A percentile compares a stretch with the other conserved stretches of the same genome.
Conservation (phyloP, 2,888 invertebrate genomes). For the Drosophila anceps region DNA sequence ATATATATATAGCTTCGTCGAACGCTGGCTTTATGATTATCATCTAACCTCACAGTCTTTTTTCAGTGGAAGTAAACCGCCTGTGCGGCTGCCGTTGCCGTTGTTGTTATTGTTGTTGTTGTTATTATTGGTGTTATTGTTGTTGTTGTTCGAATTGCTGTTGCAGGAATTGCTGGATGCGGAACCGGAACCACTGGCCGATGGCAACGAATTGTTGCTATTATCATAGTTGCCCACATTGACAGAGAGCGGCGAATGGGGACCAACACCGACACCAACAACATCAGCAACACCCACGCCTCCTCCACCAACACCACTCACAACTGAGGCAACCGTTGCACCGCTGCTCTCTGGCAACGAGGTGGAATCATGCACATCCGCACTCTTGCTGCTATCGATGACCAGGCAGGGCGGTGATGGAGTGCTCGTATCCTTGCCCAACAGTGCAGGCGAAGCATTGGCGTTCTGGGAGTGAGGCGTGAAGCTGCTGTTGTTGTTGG, state of each 20-base stretch:
- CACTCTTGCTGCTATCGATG: conserved; percentile 80
- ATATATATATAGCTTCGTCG: conserved; percentile 23
- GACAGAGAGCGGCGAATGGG: conserved; percentile 65
- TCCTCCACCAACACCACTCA: conserved; percentile 29
- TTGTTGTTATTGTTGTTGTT: conserved; percentile 60
- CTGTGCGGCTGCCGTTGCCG: conserved; percentile 60
- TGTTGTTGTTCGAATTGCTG: conserved; percentile 68
- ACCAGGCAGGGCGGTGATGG: conserved; percentile 81
- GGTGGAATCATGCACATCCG: conserved; percentile 77
- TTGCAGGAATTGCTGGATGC: conserved; percentile 73
- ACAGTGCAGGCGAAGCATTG: conserved; percentile 64
- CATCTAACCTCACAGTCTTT: conserved; percentile 96
- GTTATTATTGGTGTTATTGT: conserved; percentile 61
- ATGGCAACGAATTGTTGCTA: conserved; percentile 73
- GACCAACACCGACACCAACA: conserved; percentile 29
- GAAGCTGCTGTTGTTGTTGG: conserved; percentile 35
- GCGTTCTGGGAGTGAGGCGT: conserved; percentile 73
- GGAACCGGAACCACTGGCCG: conserved; percentile 58
- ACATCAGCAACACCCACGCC: neutral
- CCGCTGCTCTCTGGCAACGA: conserved; percentile 73
- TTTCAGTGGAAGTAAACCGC: conserved; percentile 87
- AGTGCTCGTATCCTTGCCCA: conserved; percentile 77
- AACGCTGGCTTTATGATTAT: conserved; percentile 86
- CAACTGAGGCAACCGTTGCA: conserved; percentile 14
- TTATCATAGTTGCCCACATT: conserved; percentile 72